phyloP scores from a whole-genome alignment of 1,140 invertebrate genomes.

The Dryas iulia region DNA sequence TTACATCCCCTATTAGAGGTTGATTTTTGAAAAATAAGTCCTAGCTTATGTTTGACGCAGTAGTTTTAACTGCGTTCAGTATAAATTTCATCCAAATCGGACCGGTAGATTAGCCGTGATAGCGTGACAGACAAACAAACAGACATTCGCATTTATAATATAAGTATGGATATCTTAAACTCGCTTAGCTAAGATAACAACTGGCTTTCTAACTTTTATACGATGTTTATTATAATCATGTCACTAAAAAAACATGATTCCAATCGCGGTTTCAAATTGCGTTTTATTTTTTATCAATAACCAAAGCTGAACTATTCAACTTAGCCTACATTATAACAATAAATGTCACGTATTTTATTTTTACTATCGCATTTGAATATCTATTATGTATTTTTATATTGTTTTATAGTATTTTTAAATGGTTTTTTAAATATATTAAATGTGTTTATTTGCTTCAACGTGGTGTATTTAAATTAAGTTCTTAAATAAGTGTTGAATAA shows the following conservation, averaged over 20 bases:
- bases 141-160: background rate
- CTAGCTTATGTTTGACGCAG: too few species aligned
- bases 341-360: conserved; percentile 27
- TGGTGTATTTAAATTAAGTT: too few species aligned
- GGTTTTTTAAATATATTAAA: background rate
- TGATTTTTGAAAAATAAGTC: too few species aligned
- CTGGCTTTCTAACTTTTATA: conserved; percentile 8
- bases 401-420: background rate
- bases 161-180: background rate
- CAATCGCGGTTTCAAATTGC: background rate
- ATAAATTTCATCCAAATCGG: too few species aligned
- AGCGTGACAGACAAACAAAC: background rate
- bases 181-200: background rate
- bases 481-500: too few species aligned
- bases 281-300: conserved; percentile 13
- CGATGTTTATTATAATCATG: conserved; percentile 7
- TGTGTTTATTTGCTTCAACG: background rate
- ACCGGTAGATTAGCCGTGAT: too few species aligned
- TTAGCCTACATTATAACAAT: conserved; percentile 27
- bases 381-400: conserved; percentile 5
- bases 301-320: conserved; percentile 1
- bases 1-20: too few species aligned
- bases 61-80: too few species aligned
- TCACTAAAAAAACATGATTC: conserved; percentile 6
- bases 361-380: conserved; percentile 21